Conservation (phyloP, 2,797 vertebrate species). For the Aplochiton taeniatus region DNA sequence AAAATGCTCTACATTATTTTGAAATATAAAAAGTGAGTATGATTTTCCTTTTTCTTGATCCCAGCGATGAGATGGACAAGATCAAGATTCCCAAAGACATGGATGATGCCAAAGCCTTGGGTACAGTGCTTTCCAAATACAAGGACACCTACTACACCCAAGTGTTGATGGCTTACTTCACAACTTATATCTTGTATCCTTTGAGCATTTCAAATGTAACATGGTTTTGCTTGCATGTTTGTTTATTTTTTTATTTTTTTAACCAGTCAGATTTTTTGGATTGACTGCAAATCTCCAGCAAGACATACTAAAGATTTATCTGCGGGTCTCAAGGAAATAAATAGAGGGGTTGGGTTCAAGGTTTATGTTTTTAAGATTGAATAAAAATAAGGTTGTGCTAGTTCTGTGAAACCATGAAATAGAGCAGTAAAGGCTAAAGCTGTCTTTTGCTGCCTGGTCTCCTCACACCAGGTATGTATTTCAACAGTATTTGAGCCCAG, state of each 20-base stretch:
- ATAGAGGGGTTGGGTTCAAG: too few relatives aligned
- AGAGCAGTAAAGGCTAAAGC: too few relatives aligned
- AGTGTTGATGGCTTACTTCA: constrained; percentile 96
- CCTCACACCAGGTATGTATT: neutral
- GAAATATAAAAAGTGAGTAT: neutral
- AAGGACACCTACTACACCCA: constrained; percentile 98
- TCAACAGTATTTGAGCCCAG: neutral
- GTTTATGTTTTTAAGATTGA: too few relatives aligned
- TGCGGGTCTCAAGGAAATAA: too few relatives aligned
- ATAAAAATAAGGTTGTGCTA: too few relatives aligned
- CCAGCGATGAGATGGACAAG: constrained; percentile 90
- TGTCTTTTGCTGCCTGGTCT: neutral
- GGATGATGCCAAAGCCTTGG: constrained; percentile 98
- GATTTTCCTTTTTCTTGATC: constrained; percentile 18
- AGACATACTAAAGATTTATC: too few relatives aligned
- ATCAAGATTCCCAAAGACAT: constrained; percentile 97
- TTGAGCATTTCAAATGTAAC: constrained; percentile 42
- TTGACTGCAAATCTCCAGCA: neutral
- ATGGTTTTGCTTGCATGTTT: too few relatives aligned
- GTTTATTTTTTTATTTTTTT: neutral
- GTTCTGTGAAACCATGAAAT: too few relatives aligned
- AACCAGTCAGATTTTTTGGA: neutral
- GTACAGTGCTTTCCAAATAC: constrained; percentile 96
- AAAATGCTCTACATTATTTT: too few relatives aligned
- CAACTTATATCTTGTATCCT: constrained; percentile 99